Conservation (phyloP, 2,113 vertebrate species). For the Excalfactoria chinensis region DNA sequence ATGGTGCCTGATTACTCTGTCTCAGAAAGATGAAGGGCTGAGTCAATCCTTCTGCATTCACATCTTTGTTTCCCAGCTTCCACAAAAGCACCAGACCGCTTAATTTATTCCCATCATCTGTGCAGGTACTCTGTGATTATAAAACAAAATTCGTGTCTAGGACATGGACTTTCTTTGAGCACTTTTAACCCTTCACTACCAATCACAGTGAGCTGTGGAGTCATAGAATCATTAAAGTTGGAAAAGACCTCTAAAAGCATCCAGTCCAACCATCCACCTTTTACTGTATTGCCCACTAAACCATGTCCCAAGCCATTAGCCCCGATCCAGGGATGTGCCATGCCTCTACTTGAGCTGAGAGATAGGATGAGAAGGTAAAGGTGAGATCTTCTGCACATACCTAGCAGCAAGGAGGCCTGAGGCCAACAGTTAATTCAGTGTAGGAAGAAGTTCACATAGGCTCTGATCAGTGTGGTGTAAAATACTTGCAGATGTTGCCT, state of each 20-base stretch:
- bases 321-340: not conserved
- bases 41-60: not conserved
- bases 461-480: not conserved
- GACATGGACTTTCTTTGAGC: accelerated
- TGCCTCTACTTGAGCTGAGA: not conserved
- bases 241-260: no score
- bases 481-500: not conserved
- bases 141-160: not conserved
- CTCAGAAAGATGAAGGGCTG: slow-evolving; percentile 20
- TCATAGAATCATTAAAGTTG: no score
- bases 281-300: no score
- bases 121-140: not conserved
- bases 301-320: no score
- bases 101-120: not conserved
- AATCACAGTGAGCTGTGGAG: no score
- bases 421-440: not conserved
- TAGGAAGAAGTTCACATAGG: not conserved
- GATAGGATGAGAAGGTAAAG: not conserved
- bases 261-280: no score
- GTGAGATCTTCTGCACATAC: not conserved
- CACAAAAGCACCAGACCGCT: not conserved
- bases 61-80: slow-evolving; percentile 6
- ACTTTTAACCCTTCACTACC: not conserved
- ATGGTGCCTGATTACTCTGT: slow-evolving; percentile 27
- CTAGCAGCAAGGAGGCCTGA: not conserved